Conservation (phyloP, 2,113 vertebrate species). For the Alaudala cheleensis region DNA sequence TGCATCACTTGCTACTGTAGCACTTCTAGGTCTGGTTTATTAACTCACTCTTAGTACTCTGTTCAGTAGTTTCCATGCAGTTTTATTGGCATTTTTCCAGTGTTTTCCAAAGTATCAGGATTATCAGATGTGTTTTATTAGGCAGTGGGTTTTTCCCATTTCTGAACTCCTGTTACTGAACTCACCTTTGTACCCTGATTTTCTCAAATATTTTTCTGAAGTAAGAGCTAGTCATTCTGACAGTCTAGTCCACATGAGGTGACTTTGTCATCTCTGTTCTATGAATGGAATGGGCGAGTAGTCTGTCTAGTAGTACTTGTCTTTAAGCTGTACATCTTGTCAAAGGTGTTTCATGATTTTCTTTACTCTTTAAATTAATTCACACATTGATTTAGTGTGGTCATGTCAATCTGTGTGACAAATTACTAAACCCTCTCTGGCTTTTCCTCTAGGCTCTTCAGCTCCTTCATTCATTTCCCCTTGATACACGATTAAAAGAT, state of each 20-base stretch:
- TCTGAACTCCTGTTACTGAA: not conserved
- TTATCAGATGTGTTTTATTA: not conserved
- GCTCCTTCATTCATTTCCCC: conserved; percentile 93
- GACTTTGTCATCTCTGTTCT: not conserved
- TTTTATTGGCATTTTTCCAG: not conserved
- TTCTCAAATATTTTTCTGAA: not conserved
- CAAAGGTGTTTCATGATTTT: not conserved
- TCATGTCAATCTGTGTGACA: not conserved
- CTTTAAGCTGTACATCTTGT: not conserved
- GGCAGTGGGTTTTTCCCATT: not conserved
- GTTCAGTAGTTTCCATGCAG: not conserved
- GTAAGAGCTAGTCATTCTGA: not conserved
- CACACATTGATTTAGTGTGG: not conserved
- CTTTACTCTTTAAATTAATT: not conserved
- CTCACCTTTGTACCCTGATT: not conserved
- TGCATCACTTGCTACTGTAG: not conserved
- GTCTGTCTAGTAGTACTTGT: not conserved
- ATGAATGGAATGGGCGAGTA: not conserved
- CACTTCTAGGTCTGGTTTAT: not conserved
- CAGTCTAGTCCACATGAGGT: not conserved
- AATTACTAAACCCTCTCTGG: not conserved
- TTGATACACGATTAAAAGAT: conserved; percentile 95
- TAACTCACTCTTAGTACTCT: not conserved
- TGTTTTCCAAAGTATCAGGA: not conserved
- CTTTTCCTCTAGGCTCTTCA: conserved; percentile 85